Base-by-base conservation (phyloP, 2,888 invertebrate species). In the Melangyna quadrimaculata region DNA sequence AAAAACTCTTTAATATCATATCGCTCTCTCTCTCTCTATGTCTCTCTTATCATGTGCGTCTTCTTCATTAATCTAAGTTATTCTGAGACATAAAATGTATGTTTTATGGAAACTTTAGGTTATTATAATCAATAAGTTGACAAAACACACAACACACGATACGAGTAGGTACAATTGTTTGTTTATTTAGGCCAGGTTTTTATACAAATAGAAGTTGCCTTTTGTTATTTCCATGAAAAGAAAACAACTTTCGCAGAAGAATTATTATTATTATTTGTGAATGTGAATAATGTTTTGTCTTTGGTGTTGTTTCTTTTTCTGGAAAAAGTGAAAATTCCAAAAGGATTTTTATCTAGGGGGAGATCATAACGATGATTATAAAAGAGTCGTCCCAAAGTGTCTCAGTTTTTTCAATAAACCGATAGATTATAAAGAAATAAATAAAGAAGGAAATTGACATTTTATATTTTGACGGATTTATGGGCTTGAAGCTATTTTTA, bases 31-130 rank as follows among this genome's bases (percentile, higher is more conserved):
- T 22, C 17, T 37, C 53, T 55, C 4, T 17, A 3, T 32, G 1
- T 35, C 12, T 10, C 7, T 22, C 17, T 14, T 4, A 22, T 32
- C 6, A 17, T 35, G 5, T n/a, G n/a, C n/a, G n/a, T 59, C 22
- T 14, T 37, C 59, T 59, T 37, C 59, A 59, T 59, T 59, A 59
- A 59, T 59, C 59, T 59, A 59, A 59, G 59, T 59, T 59, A 22
- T 37, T 35, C 22, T 22, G 14, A 14, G 59, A 35, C 35, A 59
- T 35, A 59, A 12, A 59, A 59, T 19, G 5, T 22, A 8, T 59
- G 35, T 59, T 35, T 57, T 9, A 14, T 19, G 19, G 22, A 22
- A 27, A 35, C n/a, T 37, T 22, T 57, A 14, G 22, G 35, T 59
- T 37, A 37, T 59, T 37, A 37, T 22, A 59, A 59, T 59, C 59